Conservation (phyloP, 2,113 vertebrate genomes). For the Hydrolagus affinis region DNA sequence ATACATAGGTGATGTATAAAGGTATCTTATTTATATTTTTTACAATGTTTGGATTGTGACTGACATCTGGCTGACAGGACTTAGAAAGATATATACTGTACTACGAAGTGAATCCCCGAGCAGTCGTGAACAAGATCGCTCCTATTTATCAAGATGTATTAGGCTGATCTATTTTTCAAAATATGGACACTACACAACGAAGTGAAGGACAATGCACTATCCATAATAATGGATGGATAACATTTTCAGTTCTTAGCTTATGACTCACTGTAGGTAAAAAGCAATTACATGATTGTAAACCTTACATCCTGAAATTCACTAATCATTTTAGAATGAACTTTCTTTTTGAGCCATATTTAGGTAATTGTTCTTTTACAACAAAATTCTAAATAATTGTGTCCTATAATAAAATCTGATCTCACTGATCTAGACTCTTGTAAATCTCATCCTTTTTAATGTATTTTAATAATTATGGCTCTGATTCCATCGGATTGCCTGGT, state of each 20-base stretch:
- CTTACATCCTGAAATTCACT: background rate
- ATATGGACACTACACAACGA: background rate
- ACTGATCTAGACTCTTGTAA: background rate
- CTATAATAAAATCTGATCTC: background rate
- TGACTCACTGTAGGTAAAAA: constrained; percentile 23
- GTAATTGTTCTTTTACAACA: constrained; percentile 8
- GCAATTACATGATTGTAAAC: constrained; percentile 12
- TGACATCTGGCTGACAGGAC: constrained; percentile 73
- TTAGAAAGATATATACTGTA: constrained; percentile 57
- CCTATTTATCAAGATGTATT: constrained; percentile 31
- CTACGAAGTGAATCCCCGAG: constrained; percentile 43
- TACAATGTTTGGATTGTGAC: constrained; percentile 64
- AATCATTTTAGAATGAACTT: constrained; percentile 7
- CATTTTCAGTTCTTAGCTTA: constrained; percentile 1
- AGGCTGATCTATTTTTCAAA: constrained; percentile 32
- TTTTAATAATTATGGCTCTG: background rate
- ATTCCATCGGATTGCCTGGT: too few species aligned
- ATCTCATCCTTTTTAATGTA: background rate
- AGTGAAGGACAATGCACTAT: background rate
- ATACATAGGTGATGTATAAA: constrained; percentile 73
- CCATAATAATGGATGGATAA: constrained; percentile 26
- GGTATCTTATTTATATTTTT: constrained; percentile 83
- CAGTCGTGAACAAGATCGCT: constrained; percentile 28
- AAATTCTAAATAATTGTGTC: constrained; percentile 13
- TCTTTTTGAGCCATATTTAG: background rate